Base-by-base conservation (phyloP, 2,888 invertebrate species). In the Calameuta pallipes region DNA sequence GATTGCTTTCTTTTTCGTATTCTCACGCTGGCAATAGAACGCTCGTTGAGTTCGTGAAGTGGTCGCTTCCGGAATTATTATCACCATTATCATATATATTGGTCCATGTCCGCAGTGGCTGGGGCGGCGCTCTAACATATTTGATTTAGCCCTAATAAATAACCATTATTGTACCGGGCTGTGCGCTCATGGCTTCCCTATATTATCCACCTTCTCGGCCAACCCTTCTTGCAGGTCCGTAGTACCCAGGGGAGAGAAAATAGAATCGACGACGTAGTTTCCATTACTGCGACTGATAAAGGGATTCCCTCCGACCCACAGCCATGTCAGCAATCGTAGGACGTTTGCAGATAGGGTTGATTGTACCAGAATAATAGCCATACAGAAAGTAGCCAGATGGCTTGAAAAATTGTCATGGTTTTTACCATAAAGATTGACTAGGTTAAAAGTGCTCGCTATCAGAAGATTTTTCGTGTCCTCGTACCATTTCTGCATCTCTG, bases 121-220 rank as follows among this genome's bases (percentile, higher is more conserved):
- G 56, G 23, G 23, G 56, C 9, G 83, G 82, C 77, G 86, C 83
- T 87, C 86, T 88, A 89, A 89, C 90, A 87, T 87, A 89, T 90
- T 90, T 90, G 90, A 91, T 90, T 91, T 90, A 91, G 87, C 89
- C 89, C 89, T 90, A 90, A 90, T 90, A 90, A 90, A 91, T 90
- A 90, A 90, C 89, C 88, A 90, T 91, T 90, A 90, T 90, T 90
- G 89, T 89, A 85, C 86, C 83, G 84, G 87, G 73, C 37, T 56
- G 56, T 56, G 56, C 74, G 77, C 74, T 30, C 74, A 78, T 33
- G 36, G 31, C 31, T 68, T 35, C 41, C 74, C 69, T 41, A 11
- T 77, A 73, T 73, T 74, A 68, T 75, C 69, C 56, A 31, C 30
- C 78, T 75, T 74, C 78, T 69, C 81, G 79, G 69, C 34, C 69